Evolutionary conservation across 2,888 invertebrate genomes (phyloP), one percentile per base, ranked within the genome.

Genomic region (Drosophila picticornis): DNA sequence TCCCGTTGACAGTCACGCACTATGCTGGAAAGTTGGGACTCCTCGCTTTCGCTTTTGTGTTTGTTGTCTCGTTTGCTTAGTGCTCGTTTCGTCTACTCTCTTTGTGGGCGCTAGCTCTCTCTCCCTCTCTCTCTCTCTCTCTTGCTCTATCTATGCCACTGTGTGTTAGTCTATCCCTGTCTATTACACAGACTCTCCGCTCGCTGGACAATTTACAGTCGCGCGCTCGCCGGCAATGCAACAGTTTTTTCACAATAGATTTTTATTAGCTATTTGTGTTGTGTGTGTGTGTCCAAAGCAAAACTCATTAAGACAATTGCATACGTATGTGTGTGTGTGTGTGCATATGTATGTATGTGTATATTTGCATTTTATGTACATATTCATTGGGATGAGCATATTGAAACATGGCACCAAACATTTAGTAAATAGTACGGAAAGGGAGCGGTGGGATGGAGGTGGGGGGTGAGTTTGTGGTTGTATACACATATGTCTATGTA

Each of bases 21-120:
- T 68, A 63, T 67, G 52, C 52, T 53, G 71, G 63, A 51, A 71
- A 62, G 64, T 62, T 64, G 60, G 63, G 64, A 76, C 74, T 73
- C 80, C 82, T 84, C 72, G 89, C 87, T 86, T 87, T 89, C 89
- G 84, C 89, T 89, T 84, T 89, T 89, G 87, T 81, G 71, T 89
- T 88, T 81, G 88, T 74, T 75, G 70, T 80, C 78, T 83, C 83
- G 83, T 78, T 69, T 68, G 67, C 50, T 79, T 83, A 80, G 83
- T 68, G 70, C 40, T 71, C 71, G 50, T 60, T 72, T 81, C 55
- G 46, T 31, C 53, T 43, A 38, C 36, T 59, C 66, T 77, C 67
- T 59, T n/a, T 16, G 52, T 36, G 43, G 53, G 25, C 32, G 53
- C 69, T 53, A 56, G 59, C 65, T 66, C 66, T 78, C 70, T 29